Base-by-base conservation (phyloP, 2,797 vertebrate genomes). In the Neostethus bicornis region DNA sequence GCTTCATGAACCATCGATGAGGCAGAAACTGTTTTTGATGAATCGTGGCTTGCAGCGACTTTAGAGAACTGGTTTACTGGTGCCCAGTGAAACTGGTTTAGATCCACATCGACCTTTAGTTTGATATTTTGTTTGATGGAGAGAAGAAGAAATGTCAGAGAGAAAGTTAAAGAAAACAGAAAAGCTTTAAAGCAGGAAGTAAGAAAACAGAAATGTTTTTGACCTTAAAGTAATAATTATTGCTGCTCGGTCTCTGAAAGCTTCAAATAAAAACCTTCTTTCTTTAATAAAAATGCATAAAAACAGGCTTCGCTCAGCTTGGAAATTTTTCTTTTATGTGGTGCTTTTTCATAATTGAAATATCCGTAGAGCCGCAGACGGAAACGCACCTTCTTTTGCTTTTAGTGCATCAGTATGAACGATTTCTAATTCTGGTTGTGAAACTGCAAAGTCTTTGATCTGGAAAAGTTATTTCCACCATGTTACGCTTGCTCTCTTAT, bases 61-160 rank as follows among this genome's bases (percentile, higher is more conserved):
- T 89, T 87, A 47, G 92, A 81, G 57, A 88, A 83, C 72, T 90
- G 85, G 58, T 68, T 85, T 43, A 84, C 79, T 61, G 92, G 89
- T 49, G 86, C 77, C 91, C 92, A 91, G 31, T 86, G 90, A 90
- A 92, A 92, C 83, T 95, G 90, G 87, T 90, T 92, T 83, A 87
- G 87, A 23, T 77, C 93, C 89, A 91, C 87, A 89, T 93, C 88
- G 74, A 94, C 94, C 94, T 97, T 32, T 71, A 77, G 53, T 73
- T 71, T 7, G 35, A n/a, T n/a, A 21, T 39, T 41, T 35, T 4
- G 53, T 77, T 61, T 75, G 47, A n/a, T n/a, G n/a, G n/a, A n/a
- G n/a, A n/a, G n/a, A n/a, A n/a, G n/a, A n/a, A n/a, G n/a, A n/a
- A n/a, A n/a, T n/a, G n/a, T n/a, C n/a, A n/a, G n/a, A n/a, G n/a